These are phyloP conservation scores for Pteruthius melanotis DNA, from an alignment of 2,113 vertebrate genomes.

Conservation along the genomic window DNA sequence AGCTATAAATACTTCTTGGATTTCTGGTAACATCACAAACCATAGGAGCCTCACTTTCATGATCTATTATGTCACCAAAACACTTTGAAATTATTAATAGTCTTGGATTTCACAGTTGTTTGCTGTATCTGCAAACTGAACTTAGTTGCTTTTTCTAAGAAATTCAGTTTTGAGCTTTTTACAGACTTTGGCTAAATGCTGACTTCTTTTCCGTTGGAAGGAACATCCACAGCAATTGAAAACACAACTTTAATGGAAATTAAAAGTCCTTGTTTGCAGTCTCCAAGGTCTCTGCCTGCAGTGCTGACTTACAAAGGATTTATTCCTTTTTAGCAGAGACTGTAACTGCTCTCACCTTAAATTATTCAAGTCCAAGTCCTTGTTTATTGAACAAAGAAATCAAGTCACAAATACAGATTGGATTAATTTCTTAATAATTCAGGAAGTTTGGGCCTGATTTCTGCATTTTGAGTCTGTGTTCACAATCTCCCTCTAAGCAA, in stretches of 20 bases:
- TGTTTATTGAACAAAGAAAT: not conserved
- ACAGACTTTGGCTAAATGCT: not conserved
- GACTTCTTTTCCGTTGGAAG: not conserved
- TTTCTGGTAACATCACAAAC: slow-evolving; percentile 23
- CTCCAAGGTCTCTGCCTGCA: not conserved
- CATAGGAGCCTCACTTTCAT: not conserved
- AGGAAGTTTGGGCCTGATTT: not conserved
- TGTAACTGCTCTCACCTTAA: not conserved
- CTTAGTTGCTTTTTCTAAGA: not conserved
- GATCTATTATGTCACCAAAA: slow-evolving; percentile 42
- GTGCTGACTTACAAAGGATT: not conserved
- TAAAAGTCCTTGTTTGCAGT: not conserved
- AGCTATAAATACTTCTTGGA: slow-evolving; percentile 23
- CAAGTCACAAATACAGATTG: not conserved
- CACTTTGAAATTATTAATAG: slow-evolving; percentile 55
- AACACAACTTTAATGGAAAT: not conserved
- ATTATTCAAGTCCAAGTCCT: not conserved
- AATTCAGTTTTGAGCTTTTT: not conserved
- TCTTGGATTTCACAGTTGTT: slow-evolving; percentile 18
- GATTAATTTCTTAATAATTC: not conserved
- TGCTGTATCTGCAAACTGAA: slow-evolving; percentile 3
- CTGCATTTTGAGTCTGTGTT: not conserved
- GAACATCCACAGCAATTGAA: not conserved
- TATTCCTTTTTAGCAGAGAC: not conserved
- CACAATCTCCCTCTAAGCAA: not conserved